Base-by-base conservation (phyloP, 2,888 invertebrate genomes). In the Apodemia mormo region DNA sequence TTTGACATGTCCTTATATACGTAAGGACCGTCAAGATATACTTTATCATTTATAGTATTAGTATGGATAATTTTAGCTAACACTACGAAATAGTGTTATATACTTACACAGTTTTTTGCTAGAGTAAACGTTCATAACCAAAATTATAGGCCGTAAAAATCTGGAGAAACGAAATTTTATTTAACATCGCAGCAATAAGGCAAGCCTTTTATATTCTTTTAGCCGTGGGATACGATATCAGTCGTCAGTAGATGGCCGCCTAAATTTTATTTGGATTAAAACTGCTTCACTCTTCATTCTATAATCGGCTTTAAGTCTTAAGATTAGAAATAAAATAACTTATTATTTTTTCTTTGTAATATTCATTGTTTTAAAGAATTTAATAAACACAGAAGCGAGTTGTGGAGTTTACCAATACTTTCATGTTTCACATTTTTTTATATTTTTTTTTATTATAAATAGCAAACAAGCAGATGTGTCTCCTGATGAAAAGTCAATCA, bases 191-290 rank as follows among this genome's bases (percentile, higher is more conserved):
- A 6, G 58, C 30, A 61, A 61, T 61, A 61, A 33, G 12, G 30
- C 58, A 30, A 30, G 30, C 33, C 58, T 61, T 61, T 61, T 61
- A 61, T 61, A 30, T 30, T 61, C 58, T 61, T 61, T 61, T 61
- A 61, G 29, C 30, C 58, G 5, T 5, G 30, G 58, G 58, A 58
- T 30, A 58, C 58, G 30, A 58, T 58, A 58, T 5, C 30, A 58
- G 33, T 61, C 33, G 14, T n/a, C 14, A 61, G 30, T 33, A 12
- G 58, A 61, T 61, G 12, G 33, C 33, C 30, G 58, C 29, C 58
- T 61, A 33, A 29, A 61, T 30, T 61, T 61, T 61, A 29, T 61
- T 29, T 30, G 14, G 33, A 61, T 33, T 6, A 14, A 14, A 14
- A 49, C 5, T 49, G 49, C 14, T 49, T 49, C 14, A 14, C 14